Conservation (phyloP, 2,113 vertebrate species). For the Erpornis zantholeuca region DNA sequence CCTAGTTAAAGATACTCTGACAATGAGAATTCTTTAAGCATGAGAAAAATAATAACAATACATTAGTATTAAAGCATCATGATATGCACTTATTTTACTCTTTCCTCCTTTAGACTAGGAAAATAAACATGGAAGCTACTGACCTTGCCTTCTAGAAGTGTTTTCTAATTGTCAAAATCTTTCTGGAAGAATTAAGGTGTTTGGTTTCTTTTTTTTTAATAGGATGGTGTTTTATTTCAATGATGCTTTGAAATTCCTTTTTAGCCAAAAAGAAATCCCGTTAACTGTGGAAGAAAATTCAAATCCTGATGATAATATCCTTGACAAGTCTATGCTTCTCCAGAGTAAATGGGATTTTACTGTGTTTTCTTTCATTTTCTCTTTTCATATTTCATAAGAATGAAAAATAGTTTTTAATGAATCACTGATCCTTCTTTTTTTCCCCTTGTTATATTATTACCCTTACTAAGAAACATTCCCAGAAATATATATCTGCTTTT, state of each 20-base stretch:
- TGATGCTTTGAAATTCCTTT: background rate
- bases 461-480: background rate
- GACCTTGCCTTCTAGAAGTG: background rate
- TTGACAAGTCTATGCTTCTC: conserved; percentile 11
- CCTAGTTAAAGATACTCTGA: background rate
- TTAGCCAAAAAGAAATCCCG: background rate
- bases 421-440: background rate
- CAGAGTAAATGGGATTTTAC: conserved; percentile 30
- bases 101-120: background rate
- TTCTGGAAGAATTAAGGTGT: background rate
- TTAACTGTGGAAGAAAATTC: conserved; percentile 42
- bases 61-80: background rate
- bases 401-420: conserved; percentile 25
- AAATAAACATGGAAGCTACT: background rate
- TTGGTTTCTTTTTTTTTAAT: background rate
- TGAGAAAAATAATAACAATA: background rate
- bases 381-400: background rate
- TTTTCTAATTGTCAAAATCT: background rate
- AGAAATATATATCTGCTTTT: background rate
- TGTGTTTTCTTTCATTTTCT: conserved; percentile 43
- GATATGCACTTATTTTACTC: background rate
- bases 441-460: background rate
- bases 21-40: background rate
- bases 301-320: conserved; percentile 41
- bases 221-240: background rate